Base-by-base conservation (phyloP, 2,888 invertebrate species). In the Epiblema foenella region DNA sequence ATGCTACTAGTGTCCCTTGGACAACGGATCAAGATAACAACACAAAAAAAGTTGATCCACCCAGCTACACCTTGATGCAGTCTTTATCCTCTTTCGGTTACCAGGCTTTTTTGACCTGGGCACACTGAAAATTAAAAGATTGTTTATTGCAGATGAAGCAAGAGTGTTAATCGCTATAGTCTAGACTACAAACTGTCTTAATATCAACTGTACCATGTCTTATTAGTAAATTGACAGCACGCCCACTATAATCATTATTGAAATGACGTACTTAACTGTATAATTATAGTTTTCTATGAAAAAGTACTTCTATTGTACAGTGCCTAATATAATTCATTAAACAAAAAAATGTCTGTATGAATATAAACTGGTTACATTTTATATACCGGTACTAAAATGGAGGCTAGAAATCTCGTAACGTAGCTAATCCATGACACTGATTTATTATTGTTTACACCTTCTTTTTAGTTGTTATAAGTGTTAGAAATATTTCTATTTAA, bases 381-480 rank as follows among this genome's bases (percentile, higher is more conserved):
- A 8, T 33, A 33, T 33, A 33, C 33, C 33, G 33, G 33, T 33
- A 33, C 7, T 33, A 33, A 33, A 7, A 33, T 39, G 54, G 64
- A 64, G 64, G 64, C 54, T 64, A 39, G 10, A 46, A 57, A 68
- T 65, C 33, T 58, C 58, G 33, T 59, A 20, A 39, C 12, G 18
- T 49, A 63, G 20, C 37, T n/a, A 58, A 46, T 39, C 69, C 69
- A 64, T 69, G 69, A 69, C 69, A 64, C 51, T 58, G 37, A 29
- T 24, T 51, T 18, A 9, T 63, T 64, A 24, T 63, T 29, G 46
- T 69, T 64, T 51, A 69, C 33, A 51, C 37, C 58, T 69, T 64
- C 39, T 51, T 57, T n/a, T 24, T 65, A 54, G 4, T 39, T 39
- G 24, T 57, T 63, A 7, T 69, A 60, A 9, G 51, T 64, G 18